Base-by-base conservation (phyloP, 2,797 vertebrate genomes). In the Cercopithecus petaurista region DNA sequence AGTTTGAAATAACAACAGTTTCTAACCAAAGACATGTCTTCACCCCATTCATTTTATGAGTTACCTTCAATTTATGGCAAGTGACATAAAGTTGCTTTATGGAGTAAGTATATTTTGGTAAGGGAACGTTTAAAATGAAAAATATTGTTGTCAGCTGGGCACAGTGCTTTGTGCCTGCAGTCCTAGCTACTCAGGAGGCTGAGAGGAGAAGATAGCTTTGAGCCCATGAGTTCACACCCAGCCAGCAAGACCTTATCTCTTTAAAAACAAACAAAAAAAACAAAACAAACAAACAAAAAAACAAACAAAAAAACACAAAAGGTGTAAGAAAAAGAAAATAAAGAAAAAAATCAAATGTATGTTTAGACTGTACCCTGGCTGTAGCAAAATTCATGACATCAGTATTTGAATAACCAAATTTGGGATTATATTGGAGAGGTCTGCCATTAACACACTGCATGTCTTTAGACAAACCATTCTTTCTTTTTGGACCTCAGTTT, bases 41-140 rank as follows among this genome's bases (percentile, higher is more conserved):
- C 43, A 26, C 41, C 80, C 26, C 50, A 24, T 79, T 87, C 36
- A 22, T 33, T 88, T 36, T 33, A 67, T 46, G 50, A 39, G 21
- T 50, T 57, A 33, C 30, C 39, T 86, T 92, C 46, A 41, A 33
- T 80, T 39, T 30, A 75, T 15, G 48, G n/a, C 81, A 82, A 55
- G 10, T 41, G 70, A 43, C 39, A 84, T 21, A 22, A 48, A 80
- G 39, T 67, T n/a, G 86, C 85, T 73, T 59, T 50, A 77, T 50
- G 39, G 57, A 50, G 33, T 22, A 80, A 90, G 14, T 73, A 33
- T 36, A 72, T 73, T 72, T 84, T 77, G 50, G 21, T 88, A 72
- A 70, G 28, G 48, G 80, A 88, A 10, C 1, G 77, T 89, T 89
- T 82, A 72, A 67, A 67, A 67, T n/a, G 61, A 67, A 67, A 67